phyloP scores from a whole-genome alignment of 92 coral and sea anemone genomes.

The Meandrina meandrites region DNA sequence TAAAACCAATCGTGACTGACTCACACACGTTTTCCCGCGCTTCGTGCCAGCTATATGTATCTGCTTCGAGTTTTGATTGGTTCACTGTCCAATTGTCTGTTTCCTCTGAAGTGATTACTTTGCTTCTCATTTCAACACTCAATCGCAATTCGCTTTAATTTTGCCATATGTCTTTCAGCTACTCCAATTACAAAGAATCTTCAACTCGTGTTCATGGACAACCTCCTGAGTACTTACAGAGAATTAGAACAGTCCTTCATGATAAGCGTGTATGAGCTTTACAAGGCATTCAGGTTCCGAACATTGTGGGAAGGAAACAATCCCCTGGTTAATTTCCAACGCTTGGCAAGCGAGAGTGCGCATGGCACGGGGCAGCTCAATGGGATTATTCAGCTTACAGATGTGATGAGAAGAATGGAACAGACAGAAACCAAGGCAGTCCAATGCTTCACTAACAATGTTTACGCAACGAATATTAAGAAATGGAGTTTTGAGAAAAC shows the following conservation, averaged over 20 bases:
- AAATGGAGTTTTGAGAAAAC: slow-evolving; percentile 18
- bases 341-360: background rate
- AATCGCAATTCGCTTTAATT: too few relatives aligned
- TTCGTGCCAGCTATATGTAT: too few relatives aligned
- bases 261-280: background rate
- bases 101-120: too few relatives aligned
- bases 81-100: too few relatives aligned
- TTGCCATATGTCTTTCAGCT: background rate
- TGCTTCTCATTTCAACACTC: too few relatives aligned
- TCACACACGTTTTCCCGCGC: too few relatives aligned
- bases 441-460: slow-evolving; percentile 19
- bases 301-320: slow-evolving; percentile 17
- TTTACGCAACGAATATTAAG: background rate
- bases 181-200: background rate
- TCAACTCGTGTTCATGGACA: slow-evolving; percentile 8
- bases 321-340: slow-evolving; percentile 7
- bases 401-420: background rate
- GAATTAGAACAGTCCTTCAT: slow-evolving; percentile 7
- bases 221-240: background rate
- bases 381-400: background rate
- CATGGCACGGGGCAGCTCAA: background rate
- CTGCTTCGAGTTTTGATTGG: too few relatives aligned
- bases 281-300: slow-evolving; percentile 11
- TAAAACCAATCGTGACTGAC: too few relatives aligned
- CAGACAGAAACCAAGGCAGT: background rate